These are phyloP conservation scores for Apocrypta bakeri DNA, from an alignment of 1,140 invertebrate species.

Conservation along the genomic window DNA sequence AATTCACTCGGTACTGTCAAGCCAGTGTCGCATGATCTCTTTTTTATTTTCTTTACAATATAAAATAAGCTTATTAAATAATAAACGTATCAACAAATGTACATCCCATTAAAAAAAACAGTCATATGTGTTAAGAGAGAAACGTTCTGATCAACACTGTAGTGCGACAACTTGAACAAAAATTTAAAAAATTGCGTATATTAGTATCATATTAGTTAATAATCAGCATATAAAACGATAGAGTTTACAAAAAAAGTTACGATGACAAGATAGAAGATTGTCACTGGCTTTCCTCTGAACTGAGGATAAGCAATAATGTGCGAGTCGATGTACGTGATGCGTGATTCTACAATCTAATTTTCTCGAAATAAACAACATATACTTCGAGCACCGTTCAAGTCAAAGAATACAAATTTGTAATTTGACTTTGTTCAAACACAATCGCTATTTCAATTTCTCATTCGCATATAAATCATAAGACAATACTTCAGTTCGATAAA, in stretches of 20 bases:
- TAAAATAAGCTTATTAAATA: slow-evolving; percentile 65
- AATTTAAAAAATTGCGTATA: slow-evolving; percentile 28
- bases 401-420: slow-evolving; percentile 9
- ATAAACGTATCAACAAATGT: slow-evolving; percentile 72
- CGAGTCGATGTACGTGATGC: slow-evolving; percentile 35
- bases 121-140: slow-evolving; percentile 26
- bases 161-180: slow-evolving; percentile 10
- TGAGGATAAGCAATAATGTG: slow-evolving; percentile 24
- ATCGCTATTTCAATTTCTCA: background rate
- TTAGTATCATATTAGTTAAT: slow-evolving; percentile 13
- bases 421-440: slow-evolving; percentile 4
- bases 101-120: slow-evolving; percentile 58
- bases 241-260: slow-evolving; percentile 14
- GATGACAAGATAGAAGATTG: slow-evolving; percentile 34
- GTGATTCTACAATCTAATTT: slow-evolving; percentile 33
- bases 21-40: slow-evolving; percentile 17
- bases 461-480: slow-evolving; percentile 7
- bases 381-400: slow-evolving; percentile 20
- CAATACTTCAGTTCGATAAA: slow-evolving; percentile 23
- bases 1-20: slow-evolving; percentile 17
- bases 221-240: background rate
- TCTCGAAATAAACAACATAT: slow-evolving; percentile 22
- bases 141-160: background rate
- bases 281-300: background rate
- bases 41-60: slow-evolving; percentile 59